Evolutionary conservation across 2,797 vertebrate species (phyloP), one percentile per base, ranked within the genome.

Genomic region (Epinephelus coioides): DNA sequence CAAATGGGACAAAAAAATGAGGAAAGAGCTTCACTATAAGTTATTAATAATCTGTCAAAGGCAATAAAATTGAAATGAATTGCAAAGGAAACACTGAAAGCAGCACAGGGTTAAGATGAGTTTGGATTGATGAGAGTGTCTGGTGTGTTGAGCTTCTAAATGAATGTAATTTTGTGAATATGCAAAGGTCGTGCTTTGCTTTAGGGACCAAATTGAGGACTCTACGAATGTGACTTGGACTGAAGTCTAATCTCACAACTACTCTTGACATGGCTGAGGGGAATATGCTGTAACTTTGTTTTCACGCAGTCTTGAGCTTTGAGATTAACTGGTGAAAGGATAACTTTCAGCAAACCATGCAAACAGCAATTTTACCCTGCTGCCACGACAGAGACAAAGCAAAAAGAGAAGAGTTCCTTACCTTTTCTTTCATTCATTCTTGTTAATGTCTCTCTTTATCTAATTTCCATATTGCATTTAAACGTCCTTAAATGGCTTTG

Each of bases 251-350:
- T 71, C 19, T 79, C 21, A 55, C 30, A 55, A 55, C 69, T 46
- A 13, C 50, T 66, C 17, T 60, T 76, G 56, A 76, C 72, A 81
- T 34, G 6, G 25, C 79, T 74, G 23, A 69, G 27, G 56, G 77
- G 30, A 21, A 18, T 10, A 27, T 4, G 44, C 38, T 49, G 13
- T 18, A 61, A 60, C 57, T 66, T 77, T n/a, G 47, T 30, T 40
- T 71, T 62, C 6, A 43, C 3, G 3, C 18, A 68, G 17, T 38
- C 55, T 67, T 34, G n/a, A 73, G 46, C 59, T 68, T 64, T 66
- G 44, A 67, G 50, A 27, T 77, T 25, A 68, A 23, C 44, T 64
- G 17, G 5, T 56, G 17, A 68, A 21, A 9, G 6, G 1, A 44
- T 8, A 57, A 30, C 23, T n/a, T 21, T n/a, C n/a, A n/a, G 14